Evolutionary conservation across 2,888 invertebrate genomes (phyloP).

Genomic region (Conomelus anceps): DNA sequence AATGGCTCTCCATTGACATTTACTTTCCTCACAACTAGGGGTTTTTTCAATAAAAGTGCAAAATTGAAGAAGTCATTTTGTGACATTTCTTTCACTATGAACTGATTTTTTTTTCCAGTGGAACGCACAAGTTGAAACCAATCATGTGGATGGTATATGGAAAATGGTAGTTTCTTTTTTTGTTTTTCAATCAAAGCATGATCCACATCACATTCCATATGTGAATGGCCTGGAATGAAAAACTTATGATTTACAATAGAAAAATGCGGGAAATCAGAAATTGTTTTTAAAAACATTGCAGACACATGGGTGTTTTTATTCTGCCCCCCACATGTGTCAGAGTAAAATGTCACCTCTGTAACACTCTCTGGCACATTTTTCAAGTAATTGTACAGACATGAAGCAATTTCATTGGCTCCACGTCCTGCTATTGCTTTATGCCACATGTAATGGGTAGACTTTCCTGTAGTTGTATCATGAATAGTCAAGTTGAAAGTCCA

Average conservation of each 20-base stretch:
- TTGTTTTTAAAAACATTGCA: constrained; percentile 30
- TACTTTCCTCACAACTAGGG: background rate
- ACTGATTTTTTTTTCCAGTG: background rate
- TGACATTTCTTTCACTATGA: background rate
- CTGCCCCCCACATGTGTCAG: constrained; percentile 34
- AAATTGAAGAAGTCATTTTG: background rate
- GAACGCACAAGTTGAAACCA: background rate
- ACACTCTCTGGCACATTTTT: background rate
- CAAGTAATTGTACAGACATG: constrained; percentile 26
- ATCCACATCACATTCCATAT: constrained; percentile 33
- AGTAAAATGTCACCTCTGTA: constrained; percentile 26
- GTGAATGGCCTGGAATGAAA: constrained; percentile 31
- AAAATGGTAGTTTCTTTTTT: constrained; percentile 21
- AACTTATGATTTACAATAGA: constrained; percentile 34
- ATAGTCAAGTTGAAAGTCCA: constrained; percentile 13
- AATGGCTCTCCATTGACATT: background rate
- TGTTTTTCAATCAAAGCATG: constrained; percentile 27
- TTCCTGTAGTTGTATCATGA: background rate
- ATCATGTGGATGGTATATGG: background rate
- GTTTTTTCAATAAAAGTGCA: background rate
- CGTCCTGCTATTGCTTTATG: constrained; percentile 26
- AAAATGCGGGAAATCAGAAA: constrained; percentile 20
- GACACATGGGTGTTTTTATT: constrained; percentile 34
- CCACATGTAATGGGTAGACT: constrained; percentile 29
- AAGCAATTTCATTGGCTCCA: constrained; percentile 35